Evolutionary conservation across 2,797 vertebrate genomes (phyloP).

Genomic region (Enteromius argenteus): DNA sequence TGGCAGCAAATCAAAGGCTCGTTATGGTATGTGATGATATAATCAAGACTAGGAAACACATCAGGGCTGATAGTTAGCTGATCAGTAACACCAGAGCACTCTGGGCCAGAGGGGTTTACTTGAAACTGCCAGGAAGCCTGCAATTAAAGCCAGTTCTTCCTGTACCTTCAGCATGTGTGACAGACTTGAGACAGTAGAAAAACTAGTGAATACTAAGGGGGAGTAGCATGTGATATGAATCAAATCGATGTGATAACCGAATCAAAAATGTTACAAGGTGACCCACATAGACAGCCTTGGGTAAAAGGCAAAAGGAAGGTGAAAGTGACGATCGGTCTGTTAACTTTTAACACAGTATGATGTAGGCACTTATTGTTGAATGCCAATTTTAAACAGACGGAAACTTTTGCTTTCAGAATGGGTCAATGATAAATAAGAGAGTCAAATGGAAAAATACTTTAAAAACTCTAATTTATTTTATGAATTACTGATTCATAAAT

Average conservation of each 20-base stretch:
- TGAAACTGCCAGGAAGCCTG: constrained; percentile 16
- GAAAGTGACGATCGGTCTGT: background rate
- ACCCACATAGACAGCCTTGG: background rate
- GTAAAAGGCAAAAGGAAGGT: background rate
- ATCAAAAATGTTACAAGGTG: background rate
- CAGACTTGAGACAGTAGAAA: constrained; percentile 8
- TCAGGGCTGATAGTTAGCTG: constrained; percentile 26
- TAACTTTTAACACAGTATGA: background rate
- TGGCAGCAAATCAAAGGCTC: constrained; percentile 26
- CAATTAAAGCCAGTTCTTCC: background rate
- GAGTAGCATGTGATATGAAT: background rate
- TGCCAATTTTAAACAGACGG: background rate
- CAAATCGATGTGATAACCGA: background rate
- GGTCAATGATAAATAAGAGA: background rate
- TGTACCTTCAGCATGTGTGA: background rate
- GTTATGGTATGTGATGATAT: constrained; percentile 33
- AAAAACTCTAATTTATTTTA: background rate
- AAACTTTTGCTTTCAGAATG: background rate
- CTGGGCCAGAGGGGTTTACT: background rate
- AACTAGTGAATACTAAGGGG: background rate
- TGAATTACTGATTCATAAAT: background rate
- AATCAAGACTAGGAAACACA: constrained; percentile 40
- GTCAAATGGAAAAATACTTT: background rate
- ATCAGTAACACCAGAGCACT: constrained; percentile 8
- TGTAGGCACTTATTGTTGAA: background rate